Conservation (phyloP, 2,113 vertebrate species). For the Bettongia penicillata region DNA sequence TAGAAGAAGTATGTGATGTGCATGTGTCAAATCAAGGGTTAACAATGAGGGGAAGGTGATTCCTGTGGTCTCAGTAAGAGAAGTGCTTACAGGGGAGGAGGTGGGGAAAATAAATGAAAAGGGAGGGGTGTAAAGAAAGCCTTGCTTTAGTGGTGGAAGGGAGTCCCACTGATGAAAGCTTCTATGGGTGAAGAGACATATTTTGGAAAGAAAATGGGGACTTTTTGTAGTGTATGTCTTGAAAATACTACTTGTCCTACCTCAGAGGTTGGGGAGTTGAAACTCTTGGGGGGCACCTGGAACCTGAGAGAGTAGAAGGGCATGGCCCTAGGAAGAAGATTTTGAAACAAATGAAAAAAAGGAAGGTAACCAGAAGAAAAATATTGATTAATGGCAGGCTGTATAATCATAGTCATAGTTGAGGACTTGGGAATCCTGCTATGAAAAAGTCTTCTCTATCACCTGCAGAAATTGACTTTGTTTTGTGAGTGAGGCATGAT, state of each 20-base stretch:
- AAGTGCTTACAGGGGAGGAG: background rate
- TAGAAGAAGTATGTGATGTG: background rate
- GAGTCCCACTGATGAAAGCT: background rate
- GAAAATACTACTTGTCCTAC: background rate
- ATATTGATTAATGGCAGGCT: background rate
- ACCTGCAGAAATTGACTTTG: background rate
- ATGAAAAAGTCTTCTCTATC: background rate
- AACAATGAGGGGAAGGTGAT: background rate
- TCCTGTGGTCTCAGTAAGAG: background rate
- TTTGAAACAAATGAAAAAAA: background rate
- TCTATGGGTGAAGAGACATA: background rate
- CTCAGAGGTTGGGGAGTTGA: background rate
- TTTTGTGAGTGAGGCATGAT: background rate
- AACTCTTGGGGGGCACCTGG: background rate
- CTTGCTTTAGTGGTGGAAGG: background rate
- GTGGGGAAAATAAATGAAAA: background rate
- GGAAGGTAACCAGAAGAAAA: background rate
- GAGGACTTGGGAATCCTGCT: background rate
- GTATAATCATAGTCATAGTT: background rate
- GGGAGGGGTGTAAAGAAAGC: background rate
- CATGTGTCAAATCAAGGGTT: background rate
- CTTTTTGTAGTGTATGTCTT: background rate
- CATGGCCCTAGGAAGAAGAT: background rate
- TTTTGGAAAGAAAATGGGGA: background rate
- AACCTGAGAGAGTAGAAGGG: background rate